Evolutionary conservation across 2,113 vertebrate genomes (phyloP), one percentile per base, ranked within the genome.

Genomic region (Carollia perspicillata): DNA sequence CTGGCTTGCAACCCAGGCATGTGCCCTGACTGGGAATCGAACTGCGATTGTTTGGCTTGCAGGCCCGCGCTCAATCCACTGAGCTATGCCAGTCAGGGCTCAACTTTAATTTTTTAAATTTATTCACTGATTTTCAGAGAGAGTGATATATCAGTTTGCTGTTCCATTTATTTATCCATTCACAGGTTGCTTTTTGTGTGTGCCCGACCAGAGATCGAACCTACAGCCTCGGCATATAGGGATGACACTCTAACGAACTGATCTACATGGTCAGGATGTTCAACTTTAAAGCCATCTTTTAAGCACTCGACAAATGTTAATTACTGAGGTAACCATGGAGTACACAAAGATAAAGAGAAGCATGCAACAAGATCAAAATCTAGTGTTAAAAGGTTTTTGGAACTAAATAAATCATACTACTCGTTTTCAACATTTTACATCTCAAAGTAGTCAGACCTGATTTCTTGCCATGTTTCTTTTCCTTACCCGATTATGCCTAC

Each of bases 381-480:
- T 53, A 47, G 42, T 65, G 44, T 79, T 58, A 23, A 78, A 53
- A 22, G 33, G 75, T 53, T 72, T 84, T 69, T 26, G 6, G n/a
- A 96, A 94, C 42, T 49, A 40, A 92, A 75, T 72, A 84, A 95
- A 84, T 81, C 63, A 85, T 3, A 55, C 18, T 86, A 30, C 16
- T 65, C 91, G 35, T 86, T 95, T 90, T 95, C 33, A 81, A 11
- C 10, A 23, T 77, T 96, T 94, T 86, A 51, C 1, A 0, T 90
- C 37, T 93, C 22, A 37, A 85, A 93, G 58, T 44, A 71, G 71
- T 90, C 77, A 93, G 12, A 79, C 33, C 47, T 94, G 68, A 75
- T 91, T 72, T 94, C n/a, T 95, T 83, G 33, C 49, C 68, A n/a
- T 72, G 30, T 51, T 89, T 74, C 60, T 65, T 90, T 95, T 92